Evolutionary conservation across 2,113 vertebrate species (phyloP).

Genomic region (Gobius niger): DNA sequence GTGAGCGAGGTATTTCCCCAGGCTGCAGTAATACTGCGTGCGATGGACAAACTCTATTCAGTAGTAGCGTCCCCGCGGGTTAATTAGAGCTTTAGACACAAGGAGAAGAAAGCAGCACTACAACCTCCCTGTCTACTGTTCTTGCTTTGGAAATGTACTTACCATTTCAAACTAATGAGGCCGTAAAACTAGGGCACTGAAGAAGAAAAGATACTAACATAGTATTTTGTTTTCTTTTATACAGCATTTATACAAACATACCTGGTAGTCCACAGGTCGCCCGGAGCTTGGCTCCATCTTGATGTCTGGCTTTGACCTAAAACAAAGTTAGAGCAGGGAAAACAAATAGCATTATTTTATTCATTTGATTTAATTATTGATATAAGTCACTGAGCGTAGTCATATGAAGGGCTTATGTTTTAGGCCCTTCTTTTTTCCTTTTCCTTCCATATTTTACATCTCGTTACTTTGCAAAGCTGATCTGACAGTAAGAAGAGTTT

Average conservation of each 20-base stretch:
- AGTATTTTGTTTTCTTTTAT: neutral
- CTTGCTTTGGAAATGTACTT: neutral
- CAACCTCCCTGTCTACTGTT: neutral
- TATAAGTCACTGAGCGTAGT: too few relatives aligned
- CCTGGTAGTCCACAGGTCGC: constrained; percentile 94
- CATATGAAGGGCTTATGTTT: too few relatives aligned
- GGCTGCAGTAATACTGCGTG: constrained; percentile 13
- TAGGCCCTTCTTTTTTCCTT: too few relatives aligned
- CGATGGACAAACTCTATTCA: constrained; percentile 14
- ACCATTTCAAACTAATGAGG: constrained; percentile 30
- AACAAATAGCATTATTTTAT: too few relatives aligned
- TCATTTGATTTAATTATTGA: too few relatives aligned
- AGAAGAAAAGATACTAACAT: neutral
- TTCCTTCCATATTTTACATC: too few relatives aligned
- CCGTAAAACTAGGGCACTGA: constrained; percentile 28
- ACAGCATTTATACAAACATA: constrained; percentile 10
- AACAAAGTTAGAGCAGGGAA: neutral
- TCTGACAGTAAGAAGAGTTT: too few relatives aligned
- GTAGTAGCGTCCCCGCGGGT: constrained; percentile 42
- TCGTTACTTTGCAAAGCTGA: too few relatives aligned
- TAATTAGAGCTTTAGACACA: constrained; percentile 45
- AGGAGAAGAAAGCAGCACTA: constrained; percentile 11
- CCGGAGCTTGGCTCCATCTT: constrained; percentile 94
- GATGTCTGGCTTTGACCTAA: constrained; percentile 96
- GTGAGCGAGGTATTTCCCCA: constrained; percentile 13